phyloP scores from a whole-genome alignment of 2,113 vertebrate genomes.

The Phrynosoma blainvillii region DNA sequence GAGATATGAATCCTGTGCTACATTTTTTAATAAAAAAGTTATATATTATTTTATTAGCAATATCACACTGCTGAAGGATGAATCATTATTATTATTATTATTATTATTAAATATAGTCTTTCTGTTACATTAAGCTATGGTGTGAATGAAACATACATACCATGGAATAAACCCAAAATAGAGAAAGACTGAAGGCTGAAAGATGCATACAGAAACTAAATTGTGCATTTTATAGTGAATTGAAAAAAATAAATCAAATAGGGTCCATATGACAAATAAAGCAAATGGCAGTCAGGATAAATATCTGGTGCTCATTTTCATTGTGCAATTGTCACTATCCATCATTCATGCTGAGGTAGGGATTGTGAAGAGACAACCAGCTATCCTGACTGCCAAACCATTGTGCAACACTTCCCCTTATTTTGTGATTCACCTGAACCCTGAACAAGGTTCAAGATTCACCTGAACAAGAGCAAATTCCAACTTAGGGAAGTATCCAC shows the following conservation, averaged over 20 bases:
- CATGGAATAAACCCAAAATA: not conserved
- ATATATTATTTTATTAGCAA: conserved; percentile 4
- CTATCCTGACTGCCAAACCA: no score
- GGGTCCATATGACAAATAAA: not conserved
- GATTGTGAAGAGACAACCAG: no score
- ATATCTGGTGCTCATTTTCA: no score
- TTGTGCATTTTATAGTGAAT: not conserved
- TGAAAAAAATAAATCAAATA: not conserved
- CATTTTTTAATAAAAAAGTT: conserved; percentile 34
- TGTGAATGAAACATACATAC: conserved; percentile 20
- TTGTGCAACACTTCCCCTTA: no score
- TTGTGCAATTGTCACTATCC: no score
- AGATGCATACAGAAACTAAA: not conserved
- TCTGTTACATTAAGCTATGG: conserved; percentile 40
- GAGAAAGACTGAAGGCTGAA: not conserved
- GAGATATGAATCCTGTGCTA: conserved; percentile 21
- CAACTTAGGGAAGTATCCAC: no score
- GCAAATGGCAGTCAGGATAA: not conserved
- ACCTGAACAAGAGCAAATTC: no score
- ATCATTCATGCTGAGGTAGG: no score
- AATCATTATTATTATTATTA: conserved; percentile 22
- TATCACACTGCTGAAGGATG: conserved; percentile 35
- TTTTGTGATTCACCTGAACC: no score
- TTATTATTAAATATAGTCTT: no score
- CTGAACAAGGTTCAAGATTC: no score